These are phyloP conservation scores for Pygathrix nemaeus DNA, from an alignment of 2,113 vertebrate genomes.

Conservation along the genomic window DNA sequence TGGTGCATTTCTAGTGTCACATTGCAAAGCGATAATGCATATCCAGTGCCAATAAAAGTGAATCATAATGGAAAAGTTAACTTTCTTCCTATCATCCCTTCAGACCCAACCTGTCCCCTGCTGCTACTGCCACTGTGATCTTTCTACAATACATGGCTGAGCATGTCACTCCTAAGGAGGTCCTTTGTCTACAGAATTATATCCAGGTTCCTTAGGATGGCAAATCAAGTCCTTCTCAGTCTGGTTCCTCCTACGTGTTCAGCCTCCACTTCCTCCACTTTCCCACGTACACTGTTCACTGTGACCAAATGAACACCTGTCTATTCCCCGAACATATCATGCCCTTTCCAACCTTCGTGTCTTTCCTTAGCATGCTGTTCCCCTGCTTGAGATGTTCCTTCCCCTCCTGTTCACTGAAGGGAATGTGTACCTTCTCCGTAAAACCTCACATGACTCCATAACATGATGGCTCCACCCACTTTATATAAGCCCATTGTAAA, in stretches of 20 bases:
- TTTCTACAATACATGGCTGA: neutral
- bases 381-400: neutral
- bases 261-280: neutral
- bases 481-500: neutral
- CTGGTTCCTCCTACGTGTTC: neutral
- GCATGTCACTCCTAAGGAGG: neutral
- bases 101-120: neutral
- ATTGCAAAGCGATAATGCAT: neutral
- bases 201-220: neutral
- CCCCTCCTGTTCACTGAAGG: neutral
- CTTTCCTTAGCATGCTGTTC: neutral
- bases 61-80: neutral
- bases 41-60: neutral
- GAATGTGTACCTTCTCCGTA: neutral
- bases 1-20: neutral
- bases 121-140: neutral
- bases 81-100: neutral
- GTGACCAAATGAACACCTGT: neutral
- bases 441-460: neutral
- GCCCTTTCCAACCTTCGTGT: neutral
- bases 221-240: neutral
- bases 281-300: neutral
- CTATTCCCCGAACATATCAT: neutral
- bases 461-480: neutral
- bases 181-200: neutral